Base-by-base conservation (phyloP, 1,140 invertebrate species). In the Aculops lycopersici region DNA sequence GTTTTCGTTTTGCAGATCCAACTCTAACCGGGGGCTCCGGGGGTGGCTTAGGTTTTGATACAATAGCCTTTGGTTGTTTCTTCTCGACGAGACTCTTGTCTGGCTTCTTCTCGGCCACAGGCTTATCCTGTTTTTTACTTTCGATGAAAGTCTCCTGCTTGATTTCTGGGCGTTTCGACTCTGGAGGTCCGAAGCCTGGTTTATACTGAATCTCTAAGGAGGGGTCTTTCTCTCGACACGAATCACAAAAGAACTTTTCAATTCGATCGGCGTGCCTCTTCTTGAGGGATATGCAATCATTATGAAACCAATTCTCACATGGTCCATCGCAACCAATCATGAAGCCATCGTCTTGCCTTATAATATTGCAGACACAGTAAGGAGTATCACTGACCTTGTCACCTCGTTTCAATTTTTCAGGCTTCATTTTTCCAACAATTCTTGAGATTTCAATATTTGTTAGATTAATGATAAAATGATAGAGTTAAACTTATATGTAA, bases 231-330 rank as follows among this genome's bases (percentile, higher is more conserved):
- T 73, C 47, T 51, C 53, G 45, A 49, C 62, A 64, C 24, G 50
- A 41, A 12, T 54, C 43, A 59, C 86, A 94, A 55, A 75, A 90
- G 51, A 83, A 94, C 48, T 79, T 74, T 52, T 80, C 78, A 39
- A 94, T 92, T 43, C 72, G 68, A 52, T 81, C 81, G 24, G n/a
- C n/a, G 8, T 31, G 8, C 24, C 24, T 8, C n/a, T 31, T 31
- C 8, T 8, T 8, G 8, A 31, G n/a, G 8, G 76, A 77, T 50
- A 95, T 86, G 56, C 86, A 94, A 51, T 90, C 80, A 8, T 84
- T 84, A 58, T 95, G 88, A 53, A 86, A 95, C 86, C 88, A 95
- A 61, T 92, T 83, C 57, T 94, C 80, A 58, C 88, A 95, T 20
- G 75, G 67, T 59, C 94, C 88, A 62, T 86, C 94, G 36, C 75